Evolutionary conservation across 2,113 vertebrate genomes (phyloP).

Genomic region (Callopanchax toddi): DNA sequence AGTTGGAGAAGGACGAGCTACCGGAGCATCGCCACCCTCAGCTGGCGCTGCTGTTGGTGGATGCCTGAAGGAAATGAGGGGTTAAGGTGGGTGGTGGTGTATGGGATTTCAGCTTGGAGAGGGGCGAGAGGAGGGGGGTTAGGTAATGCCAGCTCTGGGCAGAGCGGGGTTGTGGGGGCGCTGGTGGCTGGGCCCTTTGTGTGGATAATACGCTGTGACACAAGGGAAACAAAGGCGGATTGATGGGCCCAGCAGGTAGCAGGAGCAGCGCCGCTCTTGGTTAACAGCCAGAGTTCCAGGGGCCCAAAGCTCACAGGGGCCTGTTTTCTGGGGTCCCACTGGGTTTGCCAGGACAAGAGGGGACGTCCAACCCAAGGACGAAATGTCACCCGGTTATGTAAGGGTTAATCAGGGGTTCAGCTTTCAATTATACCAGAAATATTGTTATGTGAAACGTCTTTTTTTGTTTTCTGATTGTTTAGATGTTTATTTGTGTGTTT

Average conservation of each 20-base stretch:
- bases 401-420: background rate
- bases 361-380: no score
- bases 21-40: constrained; percentile 24
- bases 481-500: no score
- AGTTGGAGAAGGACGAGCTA: constrained; percentile 40
- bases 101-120: constrained; percentile 71
- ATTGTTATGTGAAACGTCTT: no score
- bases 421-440: no score
- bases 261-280: constrained; percentile 82
- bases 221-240: constrained; percentile 95
- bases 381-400: no score
- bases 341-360: constrained; percentile 12
- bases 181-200: constrained; percentile 92
- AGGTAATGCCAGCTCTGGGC: constrained; percentile 93
- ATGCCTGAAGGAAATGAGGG: constrained; percentile 50
- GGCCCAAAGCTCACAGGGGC: constrained; percentile 77
- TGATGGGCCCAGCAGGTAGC: constrained; percentile 99
- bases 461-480: no score
- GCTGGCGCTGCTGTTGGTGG: constrained; percentile 31
- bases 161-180: constrained; percentile 86
- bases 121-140: constrained; percentile 74
- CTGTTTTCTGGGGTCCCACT: constrained; percentile 76
- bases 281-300: constrained; percentile 77
- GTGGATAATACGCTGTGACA: constrained; percentile 98
- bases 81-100: constrained; percentile 61